phyloP scores from a whole-genome alignment of 2,113 vertebrate genomes.

The Petrocephalus microphthalmus region DNA sequence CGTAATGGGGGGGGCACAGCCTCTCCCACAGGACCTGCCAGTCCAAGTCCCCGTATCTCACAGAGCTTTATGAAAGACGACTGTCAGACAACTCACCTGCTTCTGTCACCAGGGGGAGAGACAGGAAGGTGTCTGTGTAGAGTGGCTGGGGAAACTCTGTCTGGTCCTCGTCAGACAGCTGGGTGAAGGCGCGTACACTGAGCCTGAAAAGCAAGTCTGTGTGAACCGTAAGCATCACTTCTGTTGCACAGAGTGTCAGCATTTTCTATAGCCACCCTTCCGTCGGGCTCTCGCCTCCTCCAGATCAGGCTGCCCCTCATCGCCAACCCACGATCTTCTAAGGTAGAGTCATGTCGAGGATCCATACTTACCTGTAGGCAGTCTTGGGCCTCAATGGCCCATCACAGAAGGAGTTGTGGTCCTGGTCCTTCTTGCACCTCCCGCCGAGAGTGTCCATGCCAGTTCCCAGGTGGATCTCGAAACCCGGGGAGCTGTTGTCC shows the following conservation, averaged over 20 bases:
- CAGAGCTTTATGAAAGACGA: neutral
- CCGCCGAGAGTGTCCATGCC: constrained; percentile 77
- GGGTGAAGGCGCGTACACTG: constrained; percentile 80
- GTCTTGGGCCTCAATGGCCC: constrained; percentile 76
- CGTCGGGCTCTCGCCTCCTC: neutral
- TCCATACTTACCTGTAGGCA: constrained; percentile 63
- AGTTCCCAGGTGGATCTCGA: constrained; percentile 74
- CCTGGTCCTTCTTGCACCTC: constrained; percentile 60
- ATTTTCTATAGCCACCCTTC: neutral
- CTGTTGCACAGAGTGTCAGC: neutral
- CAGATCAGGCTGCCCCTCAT: neutral
- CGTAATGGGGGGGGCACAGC: neutral
- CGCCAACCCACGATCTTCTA: neutral
- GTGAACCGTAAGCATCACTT: neutral
- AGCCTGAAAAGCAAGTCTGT: constrained; percentile 53
- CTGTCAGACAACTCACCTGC: constrained; percentile 56
- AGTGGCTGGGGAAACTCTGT: constrained; percentile 64
- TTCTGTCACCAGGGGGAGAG: constrained; percentile 71
- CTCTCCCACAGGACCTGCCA: neutral
- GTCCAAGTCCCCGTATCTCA: neutral
- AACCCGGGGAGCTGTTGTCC: constrained; percentile 64
- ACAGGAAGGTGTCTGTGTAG: constrained; percentile 78
- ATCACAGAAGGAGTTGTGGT: constrained; percentile 61
- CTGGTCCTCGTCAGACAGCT: constrained; percentile 71
- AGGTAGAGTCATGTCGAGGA: neutral